phyloP scores from a whole-genome alignment of 2,888 invertebrate species.

The Brenthis hecate region DNA sequence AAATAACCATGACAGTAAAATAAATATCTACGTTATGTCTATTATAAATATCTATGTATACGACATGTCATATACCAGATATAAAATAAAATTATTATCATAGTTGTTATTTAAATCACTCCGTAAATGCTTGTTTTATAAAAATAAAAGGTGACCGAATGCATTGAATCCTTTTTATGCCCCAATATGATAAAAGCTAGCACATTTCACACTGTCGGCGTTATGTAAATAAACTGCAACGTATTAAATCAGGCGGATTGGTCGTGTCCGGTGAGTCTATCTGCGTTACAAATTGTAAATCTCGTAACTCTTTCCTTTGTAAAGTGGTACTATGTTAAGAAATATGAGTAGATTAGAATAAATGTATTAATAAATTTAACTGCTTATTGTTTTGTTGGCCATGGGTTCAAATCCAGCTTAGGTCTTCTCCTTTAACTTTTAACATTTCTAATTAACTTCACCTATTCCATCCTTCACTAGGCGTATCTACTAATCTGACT shows the following conservation, averaged over 20 bases:
- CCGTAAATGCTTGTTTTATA: background rate
- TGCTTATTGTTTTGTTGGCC: no score
- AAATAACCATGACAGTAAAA: no score
- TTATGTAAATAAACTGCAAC: constrained; percentile 15
- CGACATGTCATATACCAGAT: no score
- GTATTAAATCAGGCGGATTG: constrained; percentile 28
- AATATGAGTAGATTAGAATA: background rate
- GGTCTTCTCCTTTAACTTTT: no score
- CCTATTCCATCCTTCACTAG: no score
- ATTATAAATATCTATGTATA: no score
- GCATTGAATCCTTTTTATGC: background rate
- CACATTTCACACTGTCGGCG: background rate
- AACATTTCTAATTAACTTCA: no score
- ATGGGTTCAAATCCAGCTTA: no score
- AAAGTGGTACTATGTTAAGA: background rate
- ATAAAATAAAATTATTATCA: no score
- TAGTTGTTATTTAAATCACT: no score
- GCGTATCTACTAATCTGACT: no score
- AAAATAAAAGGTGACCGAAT: background rate
- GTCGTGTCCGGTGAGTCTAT: constrained; percentile 28
- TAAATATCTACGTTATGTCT: no score
- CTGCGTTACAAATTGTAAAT: constrained; percentile 20
- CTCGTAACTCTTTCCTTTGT: background rate
- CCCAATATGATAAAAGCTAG: background rate
- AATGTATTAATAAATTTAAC: background rate